Evolutionary conservation across 1,140 invertebrate species (phyloP).

Genomic region (Chelonus insularis): DNA sequence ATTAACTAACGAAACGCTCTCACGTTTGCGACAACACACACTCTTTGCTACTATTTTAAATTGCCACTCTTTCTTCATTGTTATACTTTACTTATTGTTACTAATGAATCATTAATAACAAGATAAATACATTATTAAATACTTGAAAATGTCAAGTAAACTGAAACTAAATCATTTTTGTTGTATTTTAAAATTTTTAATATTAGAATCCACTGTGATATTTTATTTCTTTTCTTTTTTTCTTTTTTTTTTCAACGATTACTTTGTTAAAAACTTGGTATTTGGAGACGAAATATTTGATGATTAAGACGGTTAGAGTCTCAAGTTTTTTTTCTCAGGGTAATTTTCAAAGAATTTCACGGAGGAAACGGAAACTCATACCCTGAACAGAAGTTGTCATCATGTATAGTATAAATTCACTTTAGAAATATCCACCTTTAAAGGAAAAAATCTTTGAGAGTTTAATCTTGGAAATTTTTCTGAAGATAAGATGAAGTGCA

Average conservation of each 20-base stretch:
- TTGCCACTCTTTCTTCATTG: background rate
- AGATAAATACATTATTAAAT: too few relatives aligned
- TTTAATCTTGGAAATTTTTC: too few relatives aligned
- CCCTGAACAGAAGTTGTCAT: slow-evolving; percentile 6
- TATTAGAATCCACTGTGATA: too few relatives aligned
- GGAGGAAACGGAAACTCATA: slow-evolving; percentile 21
- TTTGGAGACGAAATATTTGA: background rate
- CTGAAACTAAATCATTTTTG: too few relatives aligned
- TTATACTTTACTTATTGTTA: background rate
- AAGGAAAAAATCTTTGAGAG: background rate
- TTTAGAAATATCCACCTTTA: background rate
- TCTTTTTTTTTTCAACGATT: slow-evolving; percentile 2
- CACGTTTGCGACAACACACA: slow-evolving; percentile 8
- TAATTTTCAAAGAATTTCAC: slow-evolving; percentile 26
- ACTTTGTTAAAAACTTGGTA: background rate
- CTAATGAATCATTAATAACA: too few relatives aligned
- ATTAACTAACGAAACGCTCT: slow-evolving; percentile 5
- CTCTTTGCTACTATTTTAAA: background rate
- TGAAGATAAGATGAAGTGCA: too few relatives aligned
- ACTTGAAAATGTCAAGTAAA: too few relatives aligned
- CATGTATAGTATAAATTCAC: slow-evolving; percentile 9
- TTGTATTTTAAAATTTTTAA: too few relatives aligned
- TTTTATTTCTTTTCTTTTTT: background rate
- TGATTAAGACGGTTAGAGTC: background rate
- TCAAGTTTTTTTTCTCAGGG: background rate